Conservation (phyloP, 2,888 invertebrate species). For the Brachyptera risi region DNA sequence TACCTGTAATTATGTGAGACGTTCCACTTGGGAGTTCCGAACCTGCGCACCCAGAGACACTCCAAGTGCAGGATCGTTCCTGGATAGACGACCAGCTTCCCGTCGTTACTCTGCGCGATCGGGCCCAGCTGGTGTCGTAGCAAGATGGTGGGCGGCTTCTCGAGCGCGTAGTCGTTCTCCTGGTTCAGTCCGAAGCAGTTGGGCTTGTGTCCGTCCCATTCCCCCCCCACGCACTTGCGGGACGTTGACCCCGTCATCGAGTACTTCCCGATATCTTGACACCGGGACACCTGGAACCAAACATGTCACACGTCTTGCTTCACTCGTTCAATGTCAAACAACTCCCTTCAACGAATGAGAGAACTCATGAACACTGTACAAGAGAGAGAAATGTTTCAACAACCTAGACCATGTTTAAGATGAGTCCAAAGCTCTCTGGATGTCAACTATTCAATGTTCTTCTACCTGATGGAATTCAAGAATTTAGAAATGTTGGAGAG, state of each 20-base stretch:
- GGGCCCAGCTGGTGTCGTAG: slow-evolving; percentile 79
- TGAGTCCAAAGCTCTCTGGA: too few species aligned
- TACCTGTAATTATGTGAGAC: slow-evolving; percentile 62
- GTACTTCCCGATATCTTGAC: slow-evolving; percentile 83
- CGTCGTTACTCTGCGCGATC: slow-evolving; percentile 82
- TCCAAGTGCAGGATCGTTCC: slow-evolving; percentile 84
- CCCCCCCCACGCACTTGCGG: slow-evolving; percentile 69
- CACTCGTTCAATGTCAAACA: too few species aligned
- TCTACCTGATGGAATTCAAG: too few species aligned
- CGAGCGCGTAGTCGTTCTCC: slow-evolving; percentile 86
- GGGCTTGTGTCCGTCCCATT: slow-evolving; percentile 77
- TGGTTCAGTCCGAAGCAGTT: slow-evolving; percentile 78
- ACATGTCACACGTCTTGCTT: too few species aligned
- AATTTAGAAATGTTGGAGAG: too few species aligned
- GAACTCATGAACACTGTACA: too few species aligned
- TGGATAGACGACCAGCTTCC: slow-evolving; percentile 78
- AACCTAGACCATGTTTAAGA: too few species aligned
- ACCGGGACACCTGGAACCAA: slow-evolving; percentile 56
- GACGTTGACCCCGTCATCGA: slow-evolving; percentile 71
- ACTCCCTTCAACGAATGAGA: too few species aligned
- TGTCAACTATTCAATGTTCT: too few species aligned
- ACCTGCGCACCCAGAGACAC: slow-evolving; percentile 80
- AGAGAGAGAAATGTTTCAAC: too few species aligned
- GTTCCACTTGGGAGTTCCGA: slow-evolving; percentile 83
- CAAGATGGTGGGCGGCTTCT: slow-evolving; percentile 78